Evolutionary conservation across 2,113 vertebrate species (phyloP), one percentile per base, ranked within the genome.

Genomic region (Platycercus adscitus): DNA sequence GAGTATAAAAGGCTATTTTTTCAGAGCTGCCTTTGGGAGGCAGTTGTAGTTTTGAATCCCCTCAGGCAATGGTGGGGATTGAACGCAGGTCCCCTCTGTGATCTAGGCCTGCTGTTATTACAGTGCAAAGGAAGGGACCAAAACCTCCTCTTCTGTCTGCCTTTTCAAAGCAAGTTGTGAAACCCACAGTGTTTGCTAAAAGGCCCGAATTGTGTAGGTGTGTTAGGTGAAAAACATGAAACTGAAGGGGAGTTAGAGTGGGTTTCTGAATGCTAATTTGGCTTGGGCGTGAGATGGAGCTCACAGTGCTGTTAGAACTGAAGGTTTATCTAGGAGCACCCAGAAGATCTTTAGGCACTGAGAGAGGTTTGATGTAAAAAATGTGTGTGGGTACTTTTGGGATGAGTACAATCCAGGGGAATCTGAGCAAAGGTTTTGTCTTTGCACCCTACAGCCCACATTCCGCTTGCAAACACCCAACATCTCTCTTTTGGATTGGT

Each of bases 261-360:
- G 86, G 83, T 92, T 96, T 91, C 61, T 81, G 89, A 89, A 84
- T 95, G 65, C 10, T 95, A 78, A 88, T 71, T 94, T 46, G 35
- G 35, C 35, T 86, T 78, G 86, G 72, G 94, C 0, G 1, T 94
- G 83, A 92, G 76, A 90, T 81, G 44, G 20, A 93, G 29, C 49
- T 86, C 72, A 39, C 17, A 5, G 25, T 63, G 41, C 64, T 91
- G 86, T 83, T 86, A 93, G 72, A 93, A 91, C 7, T 70, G 72
- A 81, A 63, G 14, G 6, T 56, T 92, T 91, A 16, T 81, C 80
- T 76, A 24, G 41, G 29, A 1, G 2, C 11, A 81, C 6, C 26
- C 72, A n/a, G 55, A 86, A 69, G 50, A 76, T 79, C 47, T 92
- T 92, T 26, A 79, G 56, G 47, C 35, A 69, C 13, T 0, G 16